Evolutionary conservation across 2,888 invertebrate genomes (phyloP), one percentile per base, ranked within the genome.

Genomic region (Oligia fasciuncula): DNA sequence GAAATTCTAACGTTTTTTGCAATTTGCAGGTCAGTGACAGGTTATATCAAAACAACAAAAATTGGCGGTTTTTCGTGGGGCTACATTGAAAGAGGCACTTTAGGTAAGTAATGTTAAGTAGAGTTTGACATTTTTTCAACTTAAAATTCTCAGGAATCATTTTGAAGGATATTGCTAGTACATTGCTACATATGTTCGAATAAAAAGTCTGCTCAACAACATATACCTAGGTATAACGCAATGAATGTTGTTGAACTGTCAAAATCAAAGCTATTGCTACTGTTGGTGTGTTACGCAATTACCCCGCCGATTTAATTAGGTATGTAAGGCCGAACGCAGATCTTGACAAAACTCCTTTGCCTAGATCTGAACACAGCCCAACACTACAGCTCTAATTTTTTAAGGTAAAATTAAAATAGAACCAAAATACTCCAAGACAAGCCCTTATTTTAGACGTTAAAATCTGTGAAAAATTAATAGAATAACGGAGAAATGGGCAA

Each of bases 401-500:
- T 35, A 49, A n/a, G 40, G 13, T 29, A 43, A 51, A 70, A 40
- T 35, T 54, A 54, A 35, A 35, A 19, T 40, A 6, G 9, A 54
- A 73, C 17, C 14, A 19, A 43, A 71, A 73, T 9, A 46, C 35
- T 17, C 17, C 54, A 57, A 73, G 51, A 23, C 0, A 63, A 46
- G 46, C 14, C 19, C 57, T 13, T 63, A 49, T 11, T 19, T 40
- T 76, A 78, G 8, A 76, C 63, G 57, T 69, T 77, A 79, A 81
- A 82, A 86, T 76, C 63, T 73, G 40, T 77, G 43, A 84, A 80
- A 84, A 86, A 83, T 72, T 81, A 72, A 82, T 80, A 85, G 76
- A 80, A 79, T 80, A 85, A 85, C 85, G 76, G 83, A 85, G 88
- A 87, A 89, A 86, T 84, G 87, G 90, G 88, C 78, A 89, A 80